These are phyloP conservation scores for Falco cherrug DNA, from an alignment of 2,797 vertebrate genomes.

Conservation along the genomic window DNA sequence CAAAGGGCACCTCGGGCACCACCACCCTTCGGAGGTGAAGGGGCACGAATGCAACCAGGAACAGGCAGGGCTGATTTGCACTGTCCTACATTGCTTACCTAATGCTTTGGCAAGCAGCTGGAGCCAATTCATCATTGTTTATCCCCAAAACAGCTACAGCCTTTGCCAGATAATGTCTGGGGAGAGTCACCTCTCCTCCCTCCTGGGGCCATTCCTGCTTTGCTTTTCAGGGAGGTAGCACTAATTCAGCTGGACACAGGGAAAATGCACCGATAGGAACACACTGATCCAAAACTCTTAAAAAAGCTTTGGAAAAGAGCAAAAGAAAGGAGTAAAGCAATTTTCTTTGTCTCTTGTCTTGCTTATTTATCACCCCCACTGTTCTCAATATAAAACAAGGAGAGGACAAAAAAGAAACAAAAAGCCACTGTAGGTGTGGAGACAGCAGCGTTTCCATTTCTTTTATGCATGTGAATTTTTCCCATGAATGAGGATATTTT, in stretches of 20 bases:
- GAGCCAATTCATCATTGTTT: constrained; percentile 29
- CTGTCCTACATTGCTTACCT: not conserved
- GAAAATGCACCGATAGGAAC: not conserved
- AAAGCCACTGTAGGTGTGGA: not conserved
- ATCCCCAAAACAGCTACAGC: constrained; percentile 32
- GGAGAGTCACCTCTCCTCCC: constrained; percentile 16
- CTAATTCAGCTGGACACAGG: not conserved
- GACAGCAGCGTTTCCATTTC: not conserved
- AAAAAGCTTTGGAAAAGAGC: not conserved
- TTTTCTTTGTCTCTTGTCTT: not conserved
- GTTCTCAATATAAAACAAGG: not conserved
- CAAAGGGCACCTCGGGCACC: not conserved
- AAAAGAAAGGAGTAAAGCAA: not conserved
- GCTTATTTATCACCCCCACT: not conserved
- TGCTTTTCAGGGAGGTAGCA: constrained; percentile 31
- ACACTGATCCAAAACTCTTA: not conserved
- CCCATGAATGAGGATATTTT: not conserved
- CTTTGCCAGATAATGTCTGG: constrained; percentile 13
- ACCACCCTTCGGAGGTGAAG: not conserved
- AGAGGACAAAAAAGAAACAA: not conserved
- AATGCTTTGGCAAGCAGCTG: constrained; percentile 21
- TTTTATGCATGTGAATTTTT: not conserved
- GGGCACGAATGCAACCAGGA: not conserved
- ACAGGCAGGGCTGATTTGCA: not conserved
- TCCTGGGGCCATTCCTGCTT: not conserved